These are phyloP conservation scores for Acronicta leporina DNA, from an alignment of 2,888 invertebrate genomes.

Conservation along the genomic window DNA sequence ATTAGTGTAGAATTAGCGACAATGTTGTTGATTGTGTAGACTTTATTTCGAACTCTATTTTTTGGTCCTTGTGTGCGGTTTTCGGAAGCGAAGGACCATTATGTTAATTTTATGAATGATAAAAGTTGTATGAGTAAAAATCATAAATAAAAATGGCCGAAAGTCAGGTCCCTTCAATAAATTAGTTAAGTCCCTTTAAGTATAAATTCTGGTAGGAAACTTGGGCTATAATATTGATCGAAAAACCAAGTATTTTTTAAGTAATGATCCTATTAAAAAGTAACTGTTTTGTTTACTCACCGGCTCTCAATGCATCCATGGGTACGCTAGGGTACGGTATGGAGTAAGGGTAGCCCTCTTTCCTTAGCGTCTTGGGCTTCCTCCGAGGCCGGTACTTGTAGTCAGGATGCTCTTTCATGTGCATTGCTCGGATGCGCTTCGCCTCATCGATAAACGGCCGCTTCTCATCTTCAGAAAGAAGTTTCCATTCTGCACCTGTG, in stretches of 20 bases:
- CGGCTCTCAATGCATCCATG: slow-evolving; percentile 96
- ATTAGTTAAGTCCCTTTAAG: too few relatives aligned
- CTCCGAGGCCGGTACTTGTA: slow-evolving; percentile 97
- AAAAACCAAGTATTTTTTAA: too few relatives aligned
- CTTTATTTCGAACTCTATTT: neutral
- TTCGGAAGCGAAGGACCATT: neutral
- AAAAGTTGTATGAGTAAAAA: neutral
- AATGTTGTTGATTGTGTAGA: slow-evolving; percentile 29
- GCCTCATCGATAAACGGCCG: slow-evolving; percentile 99
- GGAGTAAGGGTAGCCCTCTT: slow-evolving; percentile 97
- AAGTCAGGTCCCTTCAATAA: too few relatives aligned
- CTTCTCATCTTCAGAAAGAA: slow-evolving; percentile 97
- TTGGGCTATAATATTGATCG: too few relatives aligned
- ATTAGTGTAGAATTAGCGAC: slow-evolving; percentile 37
- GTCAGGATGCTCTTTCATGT: slow-evolving; percentile 98
- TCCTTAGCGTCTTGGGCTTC: slow-evolving; percentile 96
- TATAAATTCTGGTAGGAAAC: too few relatives aligned
- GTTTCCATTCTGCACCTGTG: slow-evolving; percentile 98
- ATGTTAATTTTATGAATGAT: neutral
- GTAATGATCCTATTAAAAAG: neutral
- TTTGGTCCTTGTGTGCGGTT: neutral
- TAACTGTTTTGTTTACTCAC: slow-evolving; percentile 85
- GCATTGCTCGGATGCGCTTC: slow-evolving; percentile 96
- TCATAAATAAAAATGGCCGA: neutral
- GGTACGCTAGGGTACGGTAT: slow-evolving; percentile 97